Percentiles rank a stretch among this genome's conserved stretches.
Evolutionary conservation across 2,113 vertebrate genomes (phyloP).

Genomic region (Bettongia penicillata): DNA sequence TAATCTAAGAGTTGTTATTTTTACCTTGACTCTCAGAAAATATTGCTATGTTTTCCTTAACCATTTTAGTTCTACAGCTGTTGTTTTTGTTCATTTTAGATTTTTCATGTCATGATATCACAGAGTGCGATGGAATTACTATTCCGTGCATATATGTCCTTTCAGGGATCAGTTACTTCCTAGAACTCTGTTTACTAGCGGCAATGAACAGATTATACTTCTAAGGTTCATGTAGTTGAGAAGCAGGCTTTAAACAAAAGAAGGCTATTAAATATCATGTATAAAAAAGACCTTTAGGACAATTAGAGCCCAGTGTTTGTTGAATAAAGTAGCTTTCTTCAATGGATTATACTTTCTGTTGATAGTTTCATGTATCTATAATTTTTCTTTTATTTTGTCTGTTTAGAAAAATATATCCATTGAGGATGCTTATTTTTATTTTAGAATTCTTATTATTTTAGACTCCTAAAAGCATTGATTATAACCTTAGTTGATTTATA

Average conservation of each 20-base stretch:
- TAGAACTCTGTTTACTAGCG: slow-evolving; percentile 44
- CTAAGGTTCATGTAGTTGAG: slow-evolving; percentile 39
- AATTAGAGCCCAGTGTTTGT: slow-evolving; percentile 58
- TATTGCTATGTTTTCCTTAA: slow-evolving; percentile 16
- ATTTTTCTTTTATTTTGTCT: slow-evolving; percentile 23
- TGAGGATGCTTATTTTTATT: slow-evolving; percentile 29
- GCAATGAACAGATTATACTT: slow-evolving; percentile 54
- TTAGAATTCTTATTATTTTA: slow-evolving; percentile 40
- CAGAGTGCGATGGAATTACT: slow-evolving; percentile 2
- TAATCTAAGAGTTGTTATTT: not conserved
- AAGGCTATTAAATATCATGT: slow-evolving; percentile 25
- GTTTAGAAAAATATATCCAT: not conserved
- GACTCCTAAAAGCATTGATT: slow-evolving; percentile 3
- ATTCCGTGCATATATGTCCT: slow-evolving; percentile 54
- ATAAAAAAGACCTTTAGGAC: slow-evolving; percentile 31
- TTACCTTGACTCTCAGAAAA: slow-evolving; percentile 26
- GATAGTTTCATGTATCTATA: slow-evolving; percentile 12
- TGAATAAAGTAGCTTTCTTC: slow-evolving; percentile 43
- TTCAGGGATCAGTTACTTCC: slow-evolving; percentile 72
- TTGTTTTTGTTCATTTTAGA: slow-evolving; percentile 48
- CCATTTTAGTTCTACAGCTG: slow-evolving; percentile 41
- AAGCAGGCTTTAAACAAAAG: slow-evolving; percentile 56
- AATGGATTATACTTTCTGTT: not conserved
- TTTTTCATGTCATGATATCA: slow-evolving; percentile 20
- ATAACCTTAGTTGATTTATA: not conserved